Conservation (phyloP, 2,888 invertebrate genomes). For the Pseudococcus viburni region DNA sequence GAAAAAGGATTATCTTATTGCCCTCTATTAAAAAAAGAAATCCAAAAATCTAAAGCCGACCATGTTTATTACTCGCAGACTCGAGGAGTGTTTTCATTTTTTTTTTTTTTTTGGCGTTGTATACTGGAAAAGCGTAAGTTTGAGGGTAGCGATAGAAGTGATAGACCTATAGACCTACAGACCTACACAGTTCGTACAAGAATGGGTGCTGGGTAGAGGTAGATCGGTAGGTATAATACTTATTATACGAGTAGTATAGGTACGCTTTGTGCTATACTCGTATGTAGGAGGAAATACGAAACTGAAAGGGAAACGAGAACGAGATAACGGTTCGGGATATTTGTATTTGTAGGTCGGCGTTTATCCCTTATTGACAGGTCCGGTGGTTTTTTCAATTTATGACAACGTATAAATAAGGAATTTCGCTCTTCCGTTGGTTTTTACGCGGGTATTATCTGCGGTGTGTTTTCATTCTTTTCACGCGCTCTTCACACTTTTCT, state of each 20-base stretch:
- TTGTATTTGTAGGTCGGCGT: conserved; percentile 31
- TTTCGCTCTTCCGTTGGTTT: conserved; percentile 13
- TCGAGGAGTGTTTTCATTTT: background rate
- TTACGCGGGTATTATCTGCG: conserved; percentile 19
- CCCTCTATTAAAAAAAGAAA: background rate
- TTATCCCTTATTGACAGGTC: conserved; percentile 29
- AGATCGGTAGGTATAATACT: too few species aligned
- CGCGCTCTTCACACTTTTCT: conserved; percentile 34
- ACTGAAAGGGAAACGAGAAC: background rate
- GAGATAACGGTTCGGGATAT: conserved; percentile 9
- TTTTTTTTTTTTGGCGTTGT: background rate
- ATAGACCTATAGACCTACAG: background rate
- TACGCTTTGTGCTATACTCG: background rate
- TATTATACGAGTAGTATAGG: too few species aligned
- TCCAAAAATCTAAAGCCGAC: background rate
- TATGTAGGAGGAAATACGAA: too few species aligned
- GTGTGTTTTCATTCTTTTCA: conserved; percentile 41
- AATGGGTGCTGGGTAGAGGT: too few species aligned
- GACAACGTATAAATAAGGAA: conserved; percentile 5
- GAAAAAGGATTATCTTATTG: background rate
- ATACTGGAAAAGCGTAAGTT: background rate
- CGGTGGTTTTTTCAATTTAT: conserved; percentile 31
- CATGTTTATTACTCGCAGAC: background rate
- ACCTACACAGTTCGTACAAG: too few species aligned
- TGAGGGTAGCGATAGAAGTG: background rate